phyloP scores from a whole-genome alignment of 2,797 vertebrate genomes.

The Eulemur coronatus region DNA sequence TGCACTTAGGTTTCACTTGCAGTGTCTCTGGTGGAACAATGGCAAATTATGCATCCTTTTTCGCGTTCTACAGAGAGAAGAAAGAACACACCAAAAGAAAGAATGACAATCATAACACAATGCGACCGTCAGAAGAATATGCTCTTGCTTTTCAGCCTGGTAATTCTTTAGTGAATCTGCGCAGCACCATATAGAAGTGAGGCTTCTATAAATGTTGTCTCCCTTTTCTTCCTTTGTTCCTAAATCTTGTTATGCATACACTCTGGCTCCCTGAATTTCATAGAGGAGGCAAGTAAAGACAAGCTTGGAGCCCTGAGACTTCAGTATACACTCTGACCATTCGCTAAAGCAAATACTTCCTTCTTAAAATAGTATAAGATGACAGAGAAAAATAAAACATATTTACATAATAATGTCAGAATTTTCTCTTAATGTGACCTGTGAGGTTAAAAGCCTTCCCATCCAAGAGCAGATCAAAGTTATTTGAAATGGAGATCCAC shows the following conservation, averaged over 20 bases:
- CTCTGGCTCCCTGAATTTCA: neutral
- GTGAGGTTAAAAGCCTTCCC: slow-evolving; percentile 51
- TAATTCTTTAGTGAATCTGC: neutral
- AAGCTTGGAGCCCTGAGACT: neutral
- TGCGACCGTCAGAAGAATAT: neutral
- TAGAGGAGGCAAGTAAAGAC: neutral
- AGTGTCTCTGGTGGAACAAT: neutral
- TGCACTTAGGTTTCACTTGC: neutral
- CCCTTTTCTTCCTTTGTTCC: neutral
- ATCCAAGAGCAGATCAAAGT: slow-evolving; percentile 6
- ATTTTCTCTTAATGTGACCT: neutral
- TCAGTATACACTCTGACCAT: neutral
- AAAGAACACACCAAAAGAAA: neutral
- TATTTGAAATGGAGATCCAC: slow-evolving; percentile 29
- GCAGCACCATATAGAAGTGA: fast-evolving
- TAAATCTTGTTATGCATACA: fast-evolving
- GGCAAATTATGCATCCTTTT: neutral
- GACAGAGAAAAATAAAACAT: neutral
- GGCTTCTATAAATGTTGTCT: fast-evolving
- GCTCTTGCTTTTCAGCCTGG: neutral
- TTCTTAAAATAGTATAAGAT: neutral
- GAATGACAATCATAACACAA: neutral
- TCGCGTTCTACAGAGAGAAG: neutral
- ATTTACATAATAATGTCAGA: slow-evolving; percentile 38
- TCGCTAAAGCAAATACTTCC: neutral